phyloP scores from a whole-genome alignment of 2,797 vertebrate species.

The Luscinia megarhynchos region DNA sequence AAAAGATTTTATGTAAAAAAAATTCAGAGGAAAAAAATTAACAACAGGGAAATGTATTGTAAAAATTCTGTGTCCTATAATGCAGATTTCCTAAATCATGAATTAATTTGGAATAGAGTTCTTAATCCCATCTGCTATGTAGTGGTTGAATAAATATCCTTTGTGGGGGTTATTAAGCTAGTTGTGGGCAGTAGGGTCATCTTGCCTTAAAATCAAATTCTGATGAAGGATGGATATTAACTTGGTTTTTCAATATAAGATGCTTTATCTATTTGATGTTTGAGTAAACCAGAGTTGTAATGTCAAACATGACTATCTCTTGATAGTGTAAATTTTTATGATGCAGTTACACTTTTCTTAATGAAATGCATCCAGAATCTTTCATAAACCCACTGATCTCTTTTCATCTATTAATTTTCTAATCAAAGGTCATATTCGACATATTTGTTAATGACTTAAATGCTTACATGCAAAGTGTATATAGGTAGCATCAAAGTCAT shows the following conservation, averaged over 20 bases:
- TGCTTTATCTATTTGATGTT: neutral
- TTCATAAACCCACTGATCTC: neutral
- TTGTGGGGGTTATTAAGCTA: neutral
- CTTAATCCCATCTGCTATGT: neutral
- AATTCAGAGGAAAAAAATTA: neutral
- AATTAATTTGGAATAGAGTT: neutral
- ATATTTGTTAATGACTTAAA: neutral
- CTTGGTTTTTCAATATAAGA: neutral
- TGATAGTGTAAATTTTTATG: neutral
- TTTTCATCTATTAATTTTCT: neutral
- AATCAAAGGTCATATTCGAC: neutral
- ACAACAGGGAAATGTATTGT: neutral
- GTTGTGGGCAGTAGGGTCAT: neutral
- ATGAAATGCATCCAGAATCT: neutral
- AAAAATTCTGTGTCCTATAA: neutral
- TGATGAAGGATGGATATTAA: neutral
- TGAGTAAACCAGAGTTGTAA: neutral
- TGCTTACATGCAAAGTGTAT: neutral
- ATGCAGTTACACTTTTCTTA: neutral
- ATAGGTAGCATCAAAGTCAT: neutral
- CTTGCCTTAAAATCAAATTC: neutral
- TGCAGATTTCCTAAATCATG: neutral
- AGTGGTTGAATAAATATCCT: neutral
- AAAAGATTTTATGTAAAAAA: neutral
- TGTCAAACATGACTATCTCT: neutral